Percentiles rank a stretch among this genome's conserved stretches.
Conservation (phyloP, 2,797 vertebrate species). For the Crenichthys baileyi region DNA sequence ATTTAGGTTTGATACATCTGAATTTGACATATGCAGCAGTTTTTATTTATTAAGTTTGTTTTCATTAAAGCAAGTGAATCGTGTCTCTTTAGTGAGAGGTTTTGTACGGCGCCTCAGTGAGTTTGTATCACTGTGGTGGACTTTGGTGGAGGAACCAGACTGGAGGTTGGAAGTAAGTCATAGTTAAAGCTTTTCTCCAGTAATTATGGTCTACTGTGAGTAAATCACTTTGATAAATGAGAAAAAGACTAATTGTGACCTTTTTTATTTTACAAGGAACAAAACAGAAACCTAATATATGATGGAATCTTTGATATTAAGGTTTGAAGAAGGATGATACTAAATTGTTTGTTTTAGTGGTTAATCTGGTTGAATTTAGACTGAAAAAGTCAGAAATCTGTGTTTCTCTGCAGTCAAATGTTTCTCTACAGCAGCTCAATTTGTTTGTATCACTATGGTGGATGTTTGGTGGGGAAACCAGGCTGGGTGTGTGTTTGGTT, state of each 20-base stretch:
- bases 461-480: not conserved
- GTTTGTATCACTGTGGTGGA: conserved; percentile 13
- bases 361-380: not conserved
- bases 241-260: not conserved
- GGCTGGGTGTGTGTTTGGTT: not conserved
- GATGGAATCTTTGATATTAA: not conserved
- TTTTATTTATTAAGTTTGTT: not conserved
- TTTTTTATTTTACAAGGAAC: not conserved
- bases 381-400: not conserved
- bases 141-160: conserved; percentile 14
- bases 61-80: not conserved
- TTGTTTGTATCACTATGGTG: not conserved
- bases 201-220: not conserved
- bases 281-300: not conserved
- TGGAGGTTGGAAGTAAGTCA: no score
- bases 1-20: no score
- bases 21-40: no score
- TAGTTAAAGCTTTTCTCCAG: not conserved
- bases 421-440: no score
- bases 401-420: not conserved
- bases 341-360: not conserved
- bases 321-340: not conserved
- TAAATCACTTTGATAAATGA: not conserved
- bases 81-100: no score
- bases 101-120: conserved; percentile 8